Base-by-base conservation (phyloP, 2,888 invertebrate genomes). In the Macrosoma leucophasiata region DNA sequence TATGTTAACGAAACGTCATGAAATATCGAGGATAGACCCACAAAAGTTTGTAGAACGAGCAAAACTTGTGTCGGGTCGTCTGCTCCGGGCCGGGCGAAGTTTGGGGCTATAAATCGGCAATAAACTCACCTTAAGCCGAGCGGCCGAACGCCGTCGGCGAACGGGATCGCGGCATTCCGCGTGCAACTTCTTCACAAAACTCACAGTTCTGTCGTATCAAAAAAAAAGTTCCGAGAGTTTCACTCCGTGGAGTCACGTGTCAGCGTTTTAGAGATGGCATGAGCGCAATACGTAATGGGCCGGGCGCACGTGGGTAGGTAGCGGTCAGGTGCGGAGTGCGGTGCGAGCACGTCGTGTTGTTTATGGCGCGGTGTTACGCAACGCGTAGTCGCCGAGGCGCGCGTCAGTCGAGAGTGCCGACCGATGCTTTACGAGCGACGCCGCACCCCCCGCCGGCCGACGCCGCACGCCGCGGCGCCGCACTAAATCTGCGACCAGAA, bases 341-440 rank as follows among this genome's bases (percentile, higher is more conserved):
- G n/a, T n/a, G 57, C 58, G 62, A 66, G 57, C 69, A 70, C 74
- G 77, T 68, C 70, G 72, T 68, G 72, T 78, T 81, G 82, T 84
- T 82, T 82, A 82, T 78, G 75, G 75, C 73, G 74, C 77, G 76
- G 62, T 59, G 64, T 82, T 82, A 82, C 82, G 82, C 82, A 82
- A 82, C 82, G 81, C 81, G 82, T 81, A 73, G 75, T 81, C 81
- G 77, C 79, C 75, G 70, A 72, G 78, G 69, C 78, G 82, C 79
- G 82, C 84, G 84, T 84, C 82, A 82, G 77, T 73, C 64, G 82
- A 84, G 78, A 79, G 81, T 81, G 84, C 71, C 78, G 77, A 65
- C 72, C 79, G 81, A 82, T 82, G 82, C 61, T 84, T 84, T 84
- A 84, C 82, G 82, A 82, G 70, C 81, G 72, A 69, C 73, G 74